phyloP scores from a whole-genome alignment of 2,797 vertebrate species.

The Syngnathus acus region DNA sequence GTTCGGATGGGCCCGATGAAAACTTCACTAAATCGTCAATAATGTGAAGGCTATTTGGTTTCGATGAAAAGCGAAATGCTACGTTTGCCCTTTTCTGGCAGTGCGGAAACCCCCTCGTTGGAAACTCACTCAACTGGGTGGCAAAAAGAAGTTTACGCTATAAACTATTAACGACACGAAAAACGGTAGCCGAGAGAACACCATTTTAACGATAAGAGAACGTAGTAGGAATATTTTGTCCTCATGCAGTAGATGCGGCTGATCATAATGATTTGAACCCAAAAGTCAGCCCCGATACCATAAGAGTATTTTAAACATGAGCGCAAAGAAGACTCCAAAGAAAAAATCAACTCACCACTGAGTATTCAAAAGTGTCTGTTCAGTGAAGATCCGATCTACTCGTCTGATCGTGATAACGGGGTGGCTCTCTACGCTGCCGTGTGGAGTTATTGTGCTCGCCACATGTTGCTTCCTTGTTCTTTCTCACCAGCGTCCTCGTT shows the following conservation, averaged over 20 bases:
- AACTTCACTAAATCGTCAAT: background rate
- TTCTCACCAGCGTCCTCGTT: background rate
- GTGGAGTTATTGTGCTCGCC: constrained; percentile 20
- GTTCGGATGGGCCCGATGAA: background rate
- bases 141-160: background rate
- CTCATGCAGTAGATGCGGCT: background rate
- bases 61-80: constrained; percentile 40
- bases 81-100: constrained; percentile 19
- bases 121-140: background rate
- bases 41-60: background rate
- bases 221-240: background rate
- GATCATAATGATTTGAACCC: background rate
- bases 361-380: background rate
- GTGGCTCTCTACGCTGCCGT: background rate
- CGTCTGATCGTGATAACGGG: background rate
- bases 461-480: constrained; percentile 68
- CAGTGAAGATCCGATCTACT: background rate
- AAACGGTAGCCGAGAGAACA: too few species aligned
- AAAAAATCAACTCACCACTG: background rate
- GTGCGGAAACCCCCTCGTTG: constrained; percentile 40
- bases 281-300: background rate
- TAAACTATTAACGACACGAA: background rate
- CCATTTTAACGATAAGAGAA: background rate
- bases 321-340: background rate
- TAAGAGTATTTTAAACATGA: background rate